phyloP scores from a whole-genome alignment of 2,888 invertebrate genomes.

The Oscheius sp. region DNA sequence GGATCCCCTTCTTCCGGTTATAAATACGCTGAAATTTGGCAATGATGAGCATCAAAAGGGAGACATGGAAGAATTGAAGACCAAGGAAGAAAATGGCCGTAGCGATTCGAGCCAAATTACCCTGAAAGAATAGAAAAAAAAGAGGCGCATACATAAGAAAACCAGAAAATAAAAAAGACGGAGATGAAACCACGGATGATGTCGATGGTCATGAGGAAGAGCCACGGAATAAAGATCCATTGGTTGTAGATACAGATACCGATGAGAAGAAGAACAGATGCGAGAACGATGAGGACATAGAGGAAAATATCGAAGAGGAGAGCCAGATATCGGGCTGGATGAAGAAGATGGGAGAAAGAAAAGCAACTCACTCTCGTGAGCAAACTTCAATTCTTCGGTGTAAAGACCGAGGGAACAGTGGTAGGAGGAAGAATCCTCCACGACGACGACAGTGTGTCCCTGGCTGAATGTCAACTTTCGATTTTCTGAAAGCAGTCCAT shows the following conservation, averaged over 20 bases:
- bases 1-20: constrained; percentile 59
- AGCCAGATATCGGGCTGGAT: constrained; percentile 60
- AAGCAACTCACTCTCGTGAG: constrained; percentile 13
- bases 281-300: constrained; percentile 62
- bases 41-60: constrained; percentile 65
- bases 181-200: constrained; percentile 69
- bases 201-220: constrained; percentile 66
- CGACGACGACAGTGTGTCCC: constrained; percentile 61
- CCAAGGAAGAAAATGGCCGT: constrained; percentile 71
- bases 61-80: constrained; percentile 69
- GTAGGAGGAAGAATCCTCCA: constrained; percentile 67
- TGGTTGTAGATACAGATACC: constrained; percentile 61
- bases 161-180: constrained; percentile 67
- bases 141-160: constrained; percentile 55
- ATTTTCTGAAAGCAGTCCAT: constrained; percentile 56
- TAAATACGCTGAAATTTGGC: constrained; percentile 70
- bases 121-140: constrained; percentile 46
- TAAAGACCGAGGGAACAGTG: constrained; percentile 69
- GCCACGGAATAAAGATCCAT: constrained; percentile 67
- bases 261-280: constrained; percentile 62
- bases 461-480: constrained; percentile 61
- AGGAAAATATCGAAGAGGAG: constrained; percentile 63
- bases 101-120: constrained; percentile 68
- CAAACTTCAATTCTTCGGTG: constrained; percentile 69
- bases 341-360: background rate